Percentiles rank a stretch among this genome's conserved stretches.
Evolutionary conservation across 2,888 invertebrate genomes (phyloP).

Genomic region (Cantharis nigra): DNA sequence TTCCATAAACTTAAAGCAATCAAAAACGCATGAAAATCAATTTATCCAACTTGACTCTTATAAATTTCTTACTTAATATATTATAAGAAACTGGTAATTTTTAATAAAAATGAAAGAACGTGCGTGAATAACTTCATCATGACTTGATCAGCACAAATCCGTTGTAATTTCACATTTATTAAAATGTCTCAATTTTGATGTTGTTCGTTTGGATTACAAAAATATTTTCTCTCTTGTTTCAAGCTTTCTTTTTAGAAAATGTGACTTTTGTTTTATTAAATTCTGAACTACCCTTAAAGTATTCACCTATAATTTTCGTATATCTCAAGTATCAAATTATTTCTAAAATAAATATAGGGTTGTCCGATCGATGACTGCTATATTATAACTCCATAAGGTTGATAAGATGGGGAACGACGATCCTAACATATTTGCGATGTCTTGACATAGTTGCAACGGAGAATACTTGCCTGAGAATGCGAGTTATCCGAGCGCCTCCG

Average conservation of each 20-base stretch:
- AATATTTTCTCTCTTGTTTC: not conserved
- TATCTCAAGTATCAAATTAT: not conserved
- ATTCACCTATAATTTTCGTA: not conserved
- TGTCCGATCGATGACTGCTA: slow-evolving; percentile 28
- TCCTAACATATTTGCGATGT: slow-evolving; percentile 51
- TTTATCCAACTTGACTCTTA: not conserved
- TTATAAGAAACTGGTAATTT: not conserved
- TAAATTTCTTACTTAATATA: not conserved
- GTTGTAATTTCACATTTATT: not conserved
- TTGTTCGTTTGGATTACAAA: not conserved
- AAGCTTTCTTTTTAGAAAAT: not conserved
- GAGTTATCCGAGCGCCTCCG: slow-evolving; percentile 37
- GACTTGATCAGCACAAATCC: not conserved
- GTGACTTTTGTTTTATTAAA: not conserved
- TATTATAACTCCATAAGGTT: slow-evolving; percentile 36
- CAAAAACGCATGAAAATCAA: not conserved
- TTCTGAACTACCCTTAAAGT: not conserved
- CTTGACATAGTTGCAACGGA: slow-evolving; percentile 48
- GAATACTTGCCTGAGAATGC: slow-evolving; percentile 42
- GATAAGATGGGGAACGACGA: slow-evolving; percentile 43
- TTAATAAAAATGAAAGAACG: not conserved
- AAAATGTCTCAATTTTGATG: not conserved
- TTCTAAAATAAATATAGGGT: not conserved
- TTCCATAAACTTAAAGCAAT: not conserved
- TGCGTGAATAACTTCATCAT: not conserved